Percentiles rank a stretch among this genome's conserved stretches.
These are phyloP conservation scores for Nymphalis urticae DNA, from an alignment of 2,888 invertebrate genomes.

Conservation along the genomic window DNA sequence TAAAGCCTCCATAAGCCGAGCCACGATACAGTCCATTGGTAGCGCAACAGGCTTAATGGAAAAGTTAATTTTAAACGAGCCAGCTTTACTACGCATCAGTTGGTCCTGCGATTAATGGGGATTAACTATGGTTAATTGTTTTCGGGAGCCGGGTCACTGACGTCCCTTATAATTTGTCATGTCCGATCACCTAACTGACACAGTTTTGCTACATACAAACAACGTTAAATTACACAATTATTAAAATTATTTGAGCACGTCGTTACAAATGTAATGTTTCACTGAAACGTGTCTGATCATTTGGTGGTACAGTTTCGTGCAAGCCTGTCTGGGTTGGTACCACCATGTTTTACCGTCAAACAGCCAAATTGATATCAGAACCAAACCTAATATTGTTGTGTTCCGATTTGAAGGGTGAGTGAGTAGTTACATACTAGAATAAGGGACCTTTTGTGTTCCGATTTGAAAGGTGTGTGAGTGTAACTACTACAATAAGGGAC, in stretches of 20 bases:
- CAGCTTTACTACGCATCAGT: conserved; percentile 38
- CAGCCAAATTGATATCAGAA: no score
- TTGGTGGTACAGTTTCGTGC: no score
- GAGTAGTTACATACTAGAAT: no score
- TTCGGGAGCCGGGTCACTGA: conserved; percentile 32
- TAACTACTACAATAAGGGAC: no score
- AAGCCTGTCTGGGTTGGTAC: no score
- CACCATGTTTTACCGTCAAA: no score
- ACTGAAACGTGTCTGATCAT: no score
- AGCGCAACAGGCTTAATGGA: conserved; percentile 38
- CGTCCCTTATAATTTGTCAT: conserved; percentile 31
- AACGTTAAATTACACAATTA: background rate
- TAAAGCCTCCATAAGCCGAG: conserved; percentile 27
- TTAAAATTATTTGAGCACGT: background rate
- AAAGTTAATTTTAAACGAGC: conserved; percentile 42
- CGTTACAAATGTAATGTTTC: no score
- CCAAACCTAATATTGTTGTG: no score
- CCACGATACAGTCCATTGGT: conserved; percentile 32
- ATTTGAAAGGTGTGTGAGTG: no score
- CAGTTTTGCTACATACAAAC: conserved; percentile 1
- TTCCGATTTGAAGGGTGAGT: no score
- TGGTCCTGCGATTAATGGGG: conserved; percentile 36
- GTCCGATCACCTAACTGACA: conserved; percentile 15
- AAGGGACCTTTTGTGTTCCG: no score
- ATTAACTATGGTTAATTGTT: conserved; percentile 40